A percentile compares a stretch with the other conserved stretches of the same genome.
Evolutionary conservation across 1,140 invertebrate genomes (phyloP).

Genomic region (Cotesia typhae): DNA sequence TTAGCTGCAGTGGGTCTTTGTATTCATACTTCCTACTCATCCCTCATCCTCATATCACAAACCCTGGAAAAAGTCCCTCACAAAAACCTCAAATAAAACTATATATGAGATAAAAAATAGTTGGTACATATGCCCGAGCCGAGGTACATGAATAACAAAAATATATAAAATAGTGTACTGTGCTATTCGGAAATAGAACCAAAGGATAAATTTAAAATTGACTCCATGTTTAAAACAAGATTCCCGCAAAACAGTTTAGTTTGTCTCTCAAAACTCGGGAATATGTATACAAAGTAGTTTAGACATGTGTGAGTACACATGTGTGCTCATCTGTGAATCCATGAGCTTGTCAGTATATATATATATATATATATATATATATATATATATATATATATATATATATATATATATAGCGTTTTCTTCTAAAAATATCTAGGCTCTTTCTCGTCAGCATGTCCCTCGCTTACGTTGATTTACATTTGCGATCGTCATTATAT

Average conservation of each 20-base stretch:
- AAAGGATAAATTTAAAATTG: too few species aligned
- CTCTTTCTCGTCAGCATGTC: conserved; percentile 47
- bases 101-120: background rate
- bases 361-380: conserved; percentile 34
- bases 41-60: background rate
- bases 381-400: too few species aligned
- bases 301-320: too few species aligned
- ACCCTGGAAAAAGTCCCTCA: background rate
- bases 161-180: too few species aligned
- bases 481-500: conserved; percentile 43
- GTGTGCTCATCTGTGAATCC: too few species aligned
- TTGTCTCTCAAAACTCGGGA: conserved; percentile 2
- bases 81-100: too few species aligned
- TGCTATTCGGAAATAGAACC: too few species aligned
- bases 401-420: conserved; percentile 35
- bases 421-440: conserved; percentile 56
- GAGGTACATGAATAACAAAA: too few species aligned
- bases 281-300: background rate
- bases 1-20: conserved; percentile 14
- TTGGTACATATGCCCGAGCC: too few species aligned
- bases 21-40: background rate
- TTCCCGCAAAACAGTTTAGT: background rate
- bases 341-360: background rate
- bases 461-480: conserved; percentile 51
- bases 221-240: too few species aligned